Conservation (phyloP, 1,140 invertebrate species). For the Mercenaria mercenaria region DNA sequence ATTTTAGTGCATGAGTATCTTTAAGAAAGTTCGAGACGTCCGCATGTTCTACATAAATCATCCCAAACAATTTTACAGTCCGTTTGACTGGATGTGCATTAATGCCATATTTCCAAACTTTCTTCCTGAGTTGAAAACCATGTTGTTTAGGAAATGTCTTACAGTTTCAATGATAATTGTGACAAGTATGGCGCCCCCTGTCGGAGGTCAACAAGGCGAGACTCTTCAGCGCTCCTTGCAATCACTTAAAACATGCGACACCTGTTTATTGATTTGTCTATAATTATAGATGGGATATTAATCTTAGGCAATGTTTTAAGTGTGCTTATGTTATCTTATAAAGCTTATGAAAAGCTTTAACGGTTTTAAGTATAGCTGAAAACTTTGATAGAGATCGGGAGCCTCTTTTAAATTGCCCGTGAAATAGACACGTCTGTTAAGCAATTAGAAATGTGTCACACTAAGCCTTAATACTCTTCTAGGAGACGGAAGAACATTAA, state of each 20-base stretch:
- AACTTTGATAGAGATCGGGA: neutral
- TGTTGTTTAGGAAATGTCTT: constrained; percentile 13
- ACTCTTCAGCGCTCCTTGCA: neutral
- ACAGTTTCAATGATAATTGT: neutral
- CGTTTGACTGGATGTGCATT: neutral
- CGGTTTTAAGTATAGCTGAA: neutral
- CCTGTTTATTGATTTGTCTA: neutral
- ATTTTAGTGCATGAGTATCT: no score
- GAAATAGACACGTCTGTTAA: neutral
- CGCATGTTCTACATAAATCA: neutral
- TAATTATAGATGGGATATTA: neutral
- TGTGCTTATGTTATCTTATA: neutral
- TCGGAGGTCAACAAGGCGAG: constrained; percentile 3
- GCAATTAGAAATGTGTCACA: neutral
- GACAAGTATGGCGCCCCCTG: constrained; percentile 11
- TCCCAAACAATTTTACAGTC: neutral
- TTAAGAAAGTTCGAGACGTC: no score
- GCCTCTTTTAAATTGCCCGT: neutral
- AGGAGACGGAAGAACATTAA: neutral
- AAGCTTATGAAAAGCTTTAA: constrained; percentile 13
- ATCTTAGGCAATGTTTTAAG: neutral
- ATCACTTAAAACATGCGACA: neutral
- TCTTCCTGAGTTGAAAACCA: constrained; percentile 8
- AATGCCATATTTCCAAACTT: neutral
- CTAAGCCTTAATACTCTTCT: neutral